Percentiles rank a stretch among this genome's conserved stretches.
Evolutionary conservation across 2,797 vertebrate genomes (phyloP).

Genomic region (Enteromius trimaculatus): DNA sequence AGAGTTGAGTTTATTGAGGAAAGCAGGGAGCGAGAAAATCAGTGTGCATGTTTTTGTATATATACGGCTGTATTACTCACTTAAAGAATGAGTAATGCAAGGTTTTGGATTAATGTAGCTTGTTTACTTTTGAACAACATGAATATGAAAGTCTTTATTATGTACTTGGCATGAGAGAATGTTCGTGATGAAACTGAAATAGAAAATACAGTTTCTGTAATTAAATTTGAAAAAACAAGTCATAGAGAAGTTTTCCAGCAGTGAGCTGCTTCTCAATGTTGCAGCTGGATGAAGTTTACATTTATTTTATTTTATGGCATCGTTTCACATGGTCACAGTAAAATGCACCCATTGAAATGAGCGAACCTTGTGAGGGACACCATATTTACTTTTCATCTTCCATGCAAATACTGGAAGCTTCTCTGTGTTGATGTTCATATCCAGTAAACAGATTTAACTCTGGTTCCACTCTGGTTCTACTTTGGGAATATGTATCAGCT

Average conservation of each 20-base stretch:
- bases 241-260: not conserved
- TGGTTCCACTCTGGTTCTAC: constrained; percentile 3
- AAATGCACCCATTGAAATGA: not conserved
- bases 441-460: constrained; percentile 30
- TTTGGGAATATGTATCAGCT: constrained; percentile 24
- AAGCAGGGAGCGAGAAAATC: constrained; percentile 22
- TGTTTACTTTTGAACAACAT: constrained; percentile 45
- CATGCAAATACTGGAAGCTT: constrained; percentile 55
- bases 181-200: not conserved
- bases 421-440: constrained; percentile 38
- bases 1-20: constrained; percentile 72
- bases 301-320: not conserved
- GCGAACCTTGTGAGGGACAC: constrained; percentile 27
- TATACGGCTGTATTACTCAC: constrained; percentile 29
- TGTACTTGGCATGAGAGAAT: constrained; percentile 14
- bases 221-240: not conserved
- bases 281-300: too few species aligned
- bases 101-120: not conserved
- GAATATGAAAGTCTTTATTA: constrained; percentile 17
- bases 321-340: not conserved
- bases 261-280: not conserved
- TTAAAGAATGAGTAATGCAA: constrained; percentile 23
- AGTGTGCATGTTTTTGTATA: constrained; percentile 41
- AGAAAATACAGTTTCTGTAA: not conserved
- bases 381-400: constrained; percentile 36